Evolutionary conservation across 2,797 vertebrate species (phyloP).

Genomic region (Glyptemys insculpta): DNA sequence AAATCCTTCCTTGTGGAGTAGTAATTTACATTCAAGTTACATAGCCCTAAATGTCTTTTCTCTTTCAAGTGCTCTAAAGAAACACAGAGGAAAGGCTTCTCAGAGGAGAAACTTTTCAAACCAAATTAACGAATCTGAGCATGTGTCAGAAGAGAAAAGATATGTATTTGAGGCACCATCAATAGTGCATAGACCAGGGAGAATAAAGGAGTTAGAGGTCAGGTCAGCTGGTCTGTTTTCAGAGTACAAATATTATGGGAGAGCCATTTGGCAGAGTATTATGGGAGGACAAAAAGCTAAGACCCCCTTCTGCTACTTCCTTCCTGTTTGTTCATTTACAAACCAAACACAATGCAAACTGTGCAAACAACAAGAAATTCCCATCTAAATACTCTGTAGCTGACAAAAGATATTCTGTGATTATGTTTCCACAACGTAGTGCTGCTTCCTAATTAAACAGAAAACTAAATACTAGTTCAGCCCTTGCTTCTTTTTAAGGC

Average conservation of each 20-base stretch:
- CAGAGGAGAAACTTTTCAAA: conserved; percentile 61
- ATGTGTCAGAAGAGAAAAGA: conserved; percentile 32
- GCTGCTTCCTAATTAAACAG: conserved; percentile 74
- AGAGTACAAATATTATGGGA: conserved; percentile 33
- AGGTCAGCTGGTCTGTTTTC: conserved; percentile 40
- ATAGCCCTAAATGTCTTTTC: conserved; percentile 44
- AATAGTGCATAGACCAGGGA: conserved; percentile 5
- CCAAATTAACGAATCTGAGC: conserved; percentile 31
- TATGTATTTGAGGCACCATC: neutral
- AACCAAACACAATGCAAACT: conserved; percentile 48
- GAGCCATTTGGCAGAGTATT: conserved; percentile 55
- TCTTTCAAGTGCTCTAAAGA: conserved; percentile 34
- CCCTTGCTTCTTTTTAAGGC: conserved; percentile 26
- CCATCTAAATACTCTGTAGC: conserved; percentile 61
- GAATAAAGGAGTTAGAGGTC: conserved; percentile 18
- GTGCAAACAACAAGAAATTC: conserved; percentile 47
- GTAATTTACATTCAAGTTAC: conserved; percentile 55
- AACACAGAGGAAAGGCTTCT: conserved; percentile 56
- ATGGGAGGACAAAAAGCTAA: conserved; percentile 32
- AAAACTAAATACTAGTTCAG: conserved; percentile 48
- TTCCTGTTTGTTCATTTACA: conserved; percentile 67
- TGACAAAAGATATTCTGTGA: conserved; percentile 72
- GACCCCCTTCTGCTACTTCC: conserved; percentile 27
- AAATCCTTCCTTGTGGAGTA: conserved; percentile 50
- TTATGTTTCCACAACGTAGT: conserved; percentile 62